Base-by-base conservation (phyloP, 2,797 vertebrate genomes). In the Dromococcyx pavoninus region DNA sequence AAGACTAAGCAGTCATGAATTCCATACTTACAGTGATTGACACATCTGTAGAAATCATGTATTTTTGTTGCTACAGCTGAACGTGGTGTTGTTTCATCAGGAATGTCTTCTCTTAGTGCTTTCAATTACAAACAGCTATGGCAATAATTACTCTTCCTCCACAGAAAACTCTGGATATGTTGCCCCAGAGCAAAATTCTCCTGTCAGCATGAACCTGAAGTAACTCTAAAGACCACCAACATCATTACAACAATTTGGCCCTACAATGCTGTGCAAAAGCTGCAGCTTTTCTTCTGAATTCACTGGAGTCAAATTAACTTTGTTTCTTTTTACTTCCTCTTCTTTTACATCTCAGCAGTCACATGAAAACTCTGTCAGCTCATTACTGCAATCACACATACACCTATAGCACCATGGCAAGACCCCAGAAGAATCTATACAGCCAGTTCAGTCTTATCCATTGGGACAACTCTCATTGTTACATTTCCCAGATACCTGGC, bases 31-130 rank as follows among this genome's bases (percentile, higher is more conserved):
- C 15, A 69, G 43, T 88, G 93, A 94, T 27, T 84, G 93, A 93
- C 93, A 84, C 18, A 0, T 51, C 82, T 56, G 57, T 32, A 84
- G 62, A 12, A 91, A 89, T 67, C 94, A 60, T 10, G 56, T 60
- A 48, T 28, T 74, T 92, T 88, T 97, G 96, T 97, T 96, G 80
- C 95, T 91, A 94, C 97, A 97, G 90, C 95, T 97, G 97, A 97
- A 95, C 89, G 95, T 5, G 12, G 79, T 61, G 83, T 79, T 27
- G 28, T 91, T 93, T 91, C 58, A 69, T 69, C 65, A 25, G 60
- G 57, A 79, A 79, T 77, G 80, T 94, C 83, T 91, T 96, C 85
- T 91, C 53, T 60, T 86, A 80, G 64, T 48, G 56, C 75, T 94
- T 95, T 86, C 88, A 96, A 91, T 95, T 96, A 84, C 85, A 80